These are phyloP conservation scores for Neodiprion virginianus DNA, from an alignment of 1,140 invertebrate genomes.

Conservation along the genomic window DNA sequence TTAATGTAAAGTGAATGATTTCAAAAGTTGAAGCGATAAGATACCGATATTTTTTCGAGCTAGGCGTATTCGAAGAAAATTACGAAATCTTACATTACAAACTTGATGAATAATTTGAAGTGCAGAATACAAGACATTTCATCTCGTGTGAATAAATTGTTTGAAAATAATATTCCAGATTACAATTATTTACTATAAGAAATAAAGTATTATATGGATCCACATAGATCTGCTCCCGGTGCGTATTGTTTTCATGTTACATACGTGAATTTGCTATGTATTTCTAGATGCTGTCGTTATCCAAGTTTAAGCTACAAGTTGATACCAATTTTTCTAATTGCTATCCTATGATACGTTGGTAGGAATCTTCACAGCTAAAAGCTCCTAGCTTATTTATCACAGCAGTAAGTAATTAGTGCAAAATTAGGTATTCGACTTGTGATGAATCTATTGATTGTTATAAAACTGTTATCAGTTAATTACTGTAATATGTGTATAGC, in stretches of 20 bases:
- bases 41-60: too few relatives aligned
- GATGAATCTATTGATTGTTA: conserved; percentile 8
- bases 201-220: neutral
- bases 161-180: neutral
- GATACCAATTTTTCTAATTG: neutral
- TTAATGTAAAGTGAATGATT: too few relatives aligned
- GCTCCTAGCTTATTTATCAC: conserved; percentile 2
- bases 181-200: neutral
- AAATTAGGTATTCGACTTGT: neutral
- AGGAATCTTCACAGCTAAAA: conserved; percentile 1
- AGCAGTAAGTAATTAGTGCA: conserved; percentile 5
- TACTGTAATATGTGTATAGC: neutral
- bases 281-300: conserved; percentile 2
- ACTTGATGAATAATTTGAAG: too few relatives aligned
- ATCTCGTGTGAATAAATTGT: neutral
- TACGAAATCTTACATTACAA: too few relatives aligned
- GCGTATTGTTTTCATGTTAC: too few relatives aligned
- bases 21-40: too few relatives aligned
- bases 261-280: neutral
- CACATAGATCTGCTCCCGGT: neutral
- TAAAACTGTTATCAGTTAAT: neutral
- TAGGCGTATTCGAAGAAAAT: too few relatives aligned
- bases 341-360: neutral
- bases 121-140: too few relatives aligned
- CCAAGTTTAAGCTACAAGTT: neutral